phyloP scores from a whole-genome alignment of 2,888 invertebrate species.

The Punctoribates punctum region DNA sequence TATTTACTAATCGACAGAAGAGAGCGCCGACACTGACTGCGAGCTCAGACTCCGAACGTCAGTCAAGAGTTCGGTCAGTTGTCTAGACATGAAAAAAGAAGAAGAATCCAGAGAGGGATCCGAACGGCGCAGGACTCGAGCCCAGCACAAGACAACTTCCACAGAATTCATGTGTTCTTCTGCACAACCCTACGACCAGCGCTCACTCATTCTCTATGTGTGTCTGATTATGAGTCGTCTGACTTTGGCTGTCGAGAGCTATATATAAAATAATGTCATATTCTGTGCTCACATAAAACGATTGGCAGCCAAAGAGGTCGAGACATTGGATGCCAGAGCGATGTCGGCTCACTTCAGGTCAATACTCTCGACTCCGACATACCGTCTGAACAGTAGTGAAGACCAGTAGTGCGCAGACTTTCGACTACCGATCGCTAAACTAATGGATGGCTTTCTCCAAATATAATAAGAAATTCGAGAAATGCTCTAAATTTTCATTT shows the following conservation, averaged over 20 bases:
- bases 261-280: conserved; percentile 18
- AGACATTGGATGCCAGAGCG: conserved; percentile 12
- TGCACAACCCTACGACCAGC: not conserved
- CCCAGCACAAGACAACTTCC: not conserved
- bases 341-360: conserved; percentile 16
- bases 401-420: not conserved
- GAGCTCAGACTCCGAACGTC: not conserved
- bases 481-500: too few species aligned
- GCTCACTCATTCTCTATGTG: not conserved
- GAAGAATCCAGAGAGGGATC: not conserved
- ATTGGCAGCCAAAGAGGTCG: not conserved
- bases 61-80: conserved; percentile 16
- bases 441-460: too few species aligned
- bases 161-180: not conserved
- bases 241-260: not conserved
- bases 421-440: too few species aligned
- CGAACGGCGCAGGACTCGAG: not conserved
- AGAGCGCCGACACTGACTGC: not conserved
- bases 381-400: not conserved
- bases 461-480: too few species aligned
- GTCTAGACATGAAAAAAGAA: conserved; percentile 6
- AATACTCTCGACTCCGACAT: not conserved
- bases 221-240: too few species aligned
- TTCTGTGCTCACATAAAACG: not conserved
- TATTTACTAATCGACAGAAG: not conserved